Evolutionary conservation across 1,140 invertebrate genomes (phyloP).

Genomic region (Eupeodes corollae): DNA sequence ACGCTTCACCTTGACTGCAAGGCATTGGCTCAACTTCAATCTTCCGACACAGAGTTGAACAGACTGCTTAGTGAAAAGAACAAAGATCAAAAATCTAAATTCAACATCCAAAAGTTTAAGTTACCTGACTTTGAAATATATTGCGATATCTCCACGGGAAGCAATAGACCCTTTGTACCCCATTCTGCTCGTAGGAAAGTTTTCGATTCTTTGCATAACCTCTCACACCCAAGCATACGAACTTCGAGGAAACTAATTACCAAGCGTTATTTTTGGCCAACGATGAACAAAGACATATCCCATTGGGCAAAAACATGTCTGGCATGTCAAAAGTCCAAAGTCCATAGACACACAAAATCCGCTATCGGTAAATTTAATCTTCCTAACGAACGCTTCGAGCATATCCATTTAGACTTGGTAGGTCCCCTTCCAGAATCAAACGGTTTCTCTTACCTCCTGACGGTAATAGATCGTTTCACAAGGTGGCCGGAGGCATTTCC

Average conservation of each 20-base stretch:
- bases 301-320: neutral
- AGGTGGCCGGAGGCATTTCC: conserved; percentile 24
- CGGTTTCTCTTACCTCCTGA: conserved; percentile 12
- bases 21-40: too few relatives aligned
- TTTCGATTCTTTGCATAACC: too few relatives aligned
- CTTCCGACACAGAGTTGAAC: too few relatives aligned
- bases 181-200: neutral
- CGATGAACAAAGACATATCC: neutral
- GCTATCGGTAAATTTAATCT: neutral
- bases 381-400: neutral
- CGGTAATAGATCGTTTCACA: conserved; percentile 19
- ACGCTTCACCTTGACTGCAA: too few relatives aligned
- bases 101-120: neutral
- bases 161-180: neutral
- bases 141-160: conserved; percentile 7
- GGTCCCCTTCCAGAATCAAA: conserved; percentile 11
- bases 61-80: neutral
- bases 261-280: too few relatives aligned
- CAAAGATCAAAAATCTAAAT: neutral
- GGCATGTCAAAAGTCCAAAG: conserved; percentile 1
- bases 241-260: conserved; percentile 1
- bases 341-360: neutral
- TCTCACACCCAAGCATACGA: neutral
- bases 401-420: conserved; percentile 28
- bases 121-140: too few relatives aligned